Base-by-base conservation (phyloP, 2,888 invertebrate genomes). In the Tryphoninae sp. region DNA sequence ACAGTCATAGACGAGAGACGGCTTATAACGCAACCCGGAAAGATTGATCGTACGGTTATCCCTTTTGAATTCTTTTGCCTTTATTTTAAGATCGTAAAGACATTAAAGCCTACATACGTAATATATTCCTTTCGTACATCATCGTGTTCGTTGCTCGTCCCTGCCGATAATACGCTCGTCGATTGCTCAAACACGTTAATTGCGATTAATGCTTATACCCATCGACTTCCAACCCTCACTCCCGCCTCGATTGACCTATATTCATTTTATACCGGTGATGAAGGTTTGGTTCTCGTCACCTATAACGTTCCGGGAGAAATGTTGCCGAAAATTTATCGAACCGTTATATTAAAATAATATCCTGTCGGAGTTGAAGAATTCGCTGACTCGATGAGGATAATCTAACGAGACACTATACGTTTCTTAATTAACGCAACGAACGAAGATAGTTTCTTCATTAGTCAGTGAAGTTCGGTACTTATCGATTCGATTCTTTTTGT, bases 31-130 rank as follows among this genome's bases (percentile, higher is more conserved):
- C 74, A 78, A 78, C 64, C 62, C 62, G 74, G 51, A 69, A 78
- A 77, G 78, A 81, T 81, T 81, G 51, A 81, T 81, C 78, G 73
- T 59, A 69, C 64, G 58, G 65, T 69, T 73, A 53, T 78, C 73
- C 33, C 58, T 69, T 68, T 59, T 62, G 69, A 74, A 74, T 78
- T 78, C 42, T 53, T 68, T 33, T 55, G 33, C 49, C 72, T 67
- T 77, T 62, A 72, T 62, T 77, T 74, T 59, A 58, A 65, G 73
- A 78, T 65, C n/a, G 53, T 68, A 68, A 73, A 59, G 72, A 72
- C 77, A 72, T 55, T 73, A 11, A 23, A 62, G 51, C n/a, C 49
- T 67, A 51, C 11, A 23, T 9, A 45, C 13, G 45, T 11, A 13
- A 51, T 62, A 13, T 16, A 42, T 67, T 77, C 22, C 26, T 16